Base-by-base conservation (phyloP, 2,797 vertebrate species). In the Sitta carolinensis region DNA sequence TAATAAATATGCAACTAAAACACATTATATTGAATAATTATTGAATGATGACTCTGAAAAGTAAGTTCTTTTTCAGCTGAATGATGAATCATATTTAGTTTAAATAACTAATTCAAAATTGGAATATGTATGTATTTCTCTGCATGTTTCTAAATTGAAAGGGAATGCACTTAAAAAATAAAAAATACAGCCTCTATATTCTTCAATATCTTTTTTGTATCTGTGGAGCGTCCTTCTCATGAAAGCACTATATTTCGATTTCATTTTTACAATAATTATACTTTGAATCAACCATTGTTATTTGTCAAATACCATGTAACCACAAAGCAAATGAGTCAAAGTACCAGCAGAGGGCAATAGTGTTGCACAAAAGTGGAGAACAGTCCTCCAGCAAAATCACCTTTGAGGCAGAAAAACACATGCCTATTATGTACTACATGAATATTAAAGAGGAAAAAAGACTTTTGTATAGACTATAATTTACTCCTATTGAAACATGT, bases 341-440 rank as follows among this genome's bases (percentile, higher is more conserved):
- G n/a, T 19, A 77, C 94, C 97, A 0, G 84, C 57, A 95, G 97
- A 96, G 96, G 96, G 96, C 96, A 96, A 84, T 87, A 89, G 80
- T n/a, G 90, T 30, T 84, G 61, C 90, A 89, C 20, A 30, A 89
- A 30, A 89, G 43, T 36, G 57, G 15, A 3, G 11, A 67, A 50
- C 21, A 55, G 45, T 34, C 14, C 38, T n/a, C 32, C 15, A 52
- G 68, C 32, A 85, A 87, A 77, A 85, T 34, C 84, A 91, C 84
- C 83, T 87, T 50, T 38, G 67, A 83, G 58, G n/a, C 54, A 90
- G 59, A 78, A 91, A 81, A 84, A 89, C 16, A 84, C 7, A 19
- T 57, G 47, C 45, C 32, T 78, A 34, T 90, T 91, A 87, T 59
- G 54, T 78, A 73, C 54, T 40, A 50, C 43, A 78, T 80, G 54